Percentiles rank a stretch among this genome's conserved stretches.
These are phyloP conservation scores for Chelonia mydas DNA, from an alignment of 2,797 vertebrate species.

Conservation along the genomic window DNA sequence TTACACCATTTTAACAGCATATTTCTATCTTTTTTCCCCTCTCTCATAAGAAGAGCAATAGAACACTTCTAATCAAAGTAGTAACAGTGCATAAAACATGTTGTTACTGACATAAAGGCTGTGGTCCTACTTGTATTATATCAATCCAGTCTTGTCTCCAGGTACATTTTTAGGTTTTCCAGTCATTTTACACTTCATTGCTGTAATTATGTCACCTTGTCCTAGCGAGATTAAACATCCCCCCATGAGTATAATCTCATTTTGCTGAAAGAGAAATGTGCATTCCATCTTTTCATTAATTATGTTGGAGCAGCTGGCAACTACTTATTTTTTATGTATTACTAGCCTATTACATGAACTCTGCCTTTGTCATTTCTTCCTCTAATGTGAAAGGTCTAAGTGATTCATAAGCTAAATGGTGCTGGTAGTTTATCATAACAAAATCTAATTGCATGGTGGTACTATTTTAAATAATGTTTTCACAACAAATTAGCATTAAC, in stretches of 20 bases:
- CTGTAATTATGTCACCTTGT: slow-evolving; percentile 37
- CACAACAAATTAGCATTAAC: background rate
- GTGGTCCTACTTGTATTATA: fast-evolving
- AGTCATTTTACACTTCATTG: slow-evolving; percentile 26
- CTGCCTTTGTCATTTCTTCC: slow-evolving; percentile 62
- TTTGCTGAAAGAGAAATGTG: slow-evolving; percentile 45
- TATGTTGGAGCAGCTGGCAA: slow-evolving; percentile 65
- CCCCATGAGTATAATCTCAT: slow-evolving; percentile 56
- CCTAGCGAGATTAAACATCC: slow-evolving; percentile 54
- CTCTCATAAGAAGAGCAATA: background rate
- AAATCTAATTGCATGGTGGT: slow-evolving; percentile 37
- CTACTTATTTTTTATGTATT: slow-evolving; percentile 65
- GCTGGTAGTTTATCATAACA: slow-evolving; percentile 59
- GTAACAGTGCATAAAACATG: background rate
- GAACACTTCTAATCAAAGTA: background rate
- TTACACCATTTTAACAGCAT: background rate
- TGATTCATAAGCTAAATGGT: slow-evolving; percentile 65
- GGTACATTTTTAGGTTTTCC: slow-evolving; percentile 41
- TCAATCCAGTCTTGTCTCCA: background rate
- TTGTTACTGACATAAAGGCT: background rate
- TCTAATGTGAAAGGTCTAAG: slow-evolving; percentile 54
- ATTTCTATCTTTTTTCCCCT: background rate
- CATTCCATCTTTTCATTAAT: slow-evolving; percentile 54
- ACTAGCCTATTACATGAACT: slow-evolving; percentile 57
- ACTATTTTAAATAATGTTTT: slow-evolving; percentile 63